These are phyloP conservation scores for Papilio polytes DNA, from an alignment of 1,140 invertebrate genomes.

Conservation along the genomic window DNA sequence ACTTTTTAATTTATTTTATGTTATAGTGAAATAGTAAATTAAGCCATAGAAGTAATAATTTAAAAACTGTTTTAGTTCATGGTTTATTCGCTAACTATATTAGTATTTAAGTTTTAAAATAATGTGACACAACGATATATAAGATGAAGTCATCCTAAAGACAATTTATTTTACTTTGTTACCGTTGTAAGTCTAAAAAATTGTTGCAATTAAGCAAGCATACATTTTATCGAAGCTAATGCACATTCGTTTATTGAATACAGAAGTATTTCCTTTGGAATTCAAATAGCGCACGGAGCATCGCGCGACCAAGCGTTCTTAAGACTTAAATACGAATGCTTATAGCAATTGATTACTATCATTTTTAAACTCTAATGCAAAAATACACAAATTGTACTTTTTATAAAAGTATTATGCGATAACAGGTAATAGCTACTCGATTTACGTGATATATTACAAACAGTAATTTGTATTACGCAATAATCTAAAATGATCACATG, in stretches of 20 bases:
- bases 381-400: neutral
- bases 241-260: constrained; percentile 43
- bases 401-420: neutral
- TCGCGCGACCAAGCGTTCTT: constrained; percentile 37
- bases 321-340: constrained; percentile 39
- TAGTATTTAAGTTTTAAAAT: too few relatives aligned
- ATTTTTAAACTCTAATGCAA: neutral
- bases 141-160: too few relatives aligned
- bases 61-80: too few relatives aligned
- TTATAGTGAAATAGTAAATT: too few relatives aligned
- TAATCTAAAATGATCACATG: neutral
- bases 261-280: constrained; percentile 42
- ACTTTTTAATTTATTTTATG: too few relatives aligned
- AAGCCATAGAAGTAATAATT: too few relatives aligned
- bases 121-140: too few relatives aligned
- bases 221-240: constrained; percentile 31
- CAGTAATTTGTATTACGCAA: constrained; percentile 6
- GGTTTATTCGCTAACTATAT: too few relatives aligned
- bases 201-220: neutral
- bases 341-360: constrained; percentile 40
- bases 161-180: neutral
- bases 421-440: neutral
- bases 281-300: constrained; percentile 41
- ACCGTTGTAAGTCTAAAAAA: neutral
- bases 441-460: constrained; percentile 5